Base-by-base conservation (phyloP, 1,140 invertebrate species). In the Acyrthosiphon pisum region DNA sequence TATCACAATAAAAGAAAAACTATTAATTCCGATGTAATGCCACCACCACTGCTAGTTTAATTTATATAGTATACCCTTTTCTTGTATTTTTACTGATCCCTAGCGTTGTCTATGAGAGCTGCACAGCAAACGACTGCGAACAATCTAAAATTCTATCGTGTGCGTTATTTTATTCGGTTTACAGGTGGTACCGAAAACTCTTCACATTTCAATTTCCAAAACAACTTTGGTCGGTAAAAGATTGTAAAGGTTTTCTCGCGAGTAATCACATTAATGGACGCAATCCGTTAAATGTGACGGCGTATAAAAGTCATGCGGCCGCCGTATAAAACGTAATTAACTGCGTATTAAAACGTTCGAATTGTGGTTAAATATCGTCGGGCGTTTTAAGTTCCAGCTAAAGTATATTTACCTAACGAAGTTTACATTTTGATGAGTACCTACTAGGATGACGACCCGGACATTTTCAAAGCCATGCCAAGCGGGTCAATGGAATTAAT, bases 351-450 rank as follows among this genome's bases (percentile, higher is more conserved):
- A 90, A 90, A 68, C 26, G 53, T 90, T 90, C 26, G 89, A 68
- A 90, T 46, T n/a, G 89, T 23, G 53, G 89, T 90, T 44, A 68
- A 90, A 90, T 90, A 68, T 68, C 23, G 37, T 22, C 53, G 53
- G 30, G 11, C 35, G 44, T 41, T 90, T 90, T 41, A 89, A 60
- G 50, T 90, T 50, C 4, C 88, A 11, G 20, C 26, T 26, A 89
- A 56, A 89, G 23, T 44, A 46, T 90, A 68, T 90, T 90, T 60
- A 60, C 50, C 35, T 60, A 90, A 90, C 53, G 22, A 90, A 56
- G 88, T 90, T 90, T 90, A 90, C 53, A 90, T 90, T 60, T 90
- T 60, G 88, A 90, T 90, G 88, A 90, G 50, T 35, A n/a, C 60
- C n/a, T 88, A 35, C 46, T 30, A 22, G 6, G 46, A 88, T 18